Percentiles rank a stretch among this genome's conserved stretches.
Evolutionary conservation across 2,113 vertebrate species (phyloP).

Genomic region (Tachuris rubrigastra): DNA sequence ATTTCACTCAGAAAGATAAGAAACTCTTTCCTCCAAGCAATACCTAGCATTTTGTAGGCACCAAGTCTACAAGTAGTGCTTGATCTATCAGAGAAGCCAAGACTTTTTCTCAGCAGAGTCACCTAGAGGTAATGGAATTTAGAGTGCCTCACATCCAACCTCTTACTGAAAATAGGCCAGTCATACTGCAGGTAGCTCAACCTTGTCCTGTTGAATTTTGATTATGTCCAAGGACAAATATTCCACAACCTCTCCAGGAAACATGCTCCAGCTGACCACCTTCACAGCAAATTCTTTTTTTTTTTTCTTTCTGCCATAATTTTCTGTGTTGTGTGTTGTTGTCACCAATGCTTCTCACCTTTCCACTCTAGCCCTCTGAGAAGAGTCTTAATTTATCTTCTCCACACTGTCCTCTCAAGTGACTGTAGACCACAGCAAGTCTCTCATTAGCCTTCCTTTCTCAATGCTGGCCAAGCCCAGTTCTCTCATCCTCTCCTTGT

Average conservation of each 20-base stretch:
- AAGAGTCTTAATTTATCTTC: background rate
- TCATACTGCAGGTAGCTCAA: background rate
- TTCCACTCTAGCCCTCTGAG: background rate
- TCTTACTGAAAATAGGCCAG: background rate
- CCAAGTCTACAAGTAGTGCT: background rate
- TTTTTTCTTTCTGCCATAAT: background rate
- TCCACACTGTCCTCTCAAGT: background rate
- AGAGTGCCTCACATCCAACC: rapidly evolving
- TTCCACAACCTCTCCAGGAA: background rate
- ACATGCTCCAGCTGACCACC: background rate
- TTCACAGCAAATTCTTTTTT: background rate
- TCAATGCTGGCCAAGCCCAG: background rate
- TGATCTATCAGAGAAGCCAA: background rate
- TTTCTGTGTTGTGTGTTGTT: background rate
- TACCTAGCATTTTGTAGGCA: background rate
- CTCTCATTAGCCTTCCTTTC: background rate
- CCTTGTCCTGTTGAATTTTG: background rate
- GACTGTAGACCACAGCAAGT: background rate
- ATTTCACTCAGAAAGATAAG: background rate
- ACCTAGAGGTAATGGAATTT: rapidly evolving
- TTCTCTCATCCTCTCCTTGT: background rate
- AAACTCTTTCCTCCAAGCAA: background rate
- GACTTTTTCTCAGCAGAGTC: background rate
- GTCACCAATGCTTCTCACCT: background rate
- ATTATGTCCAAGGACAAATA: background rate